Evolutionary conservation across 2,797 vertebrate genomes (phyloP).

Genomic region (Coracias cyanogaster): DNA sequence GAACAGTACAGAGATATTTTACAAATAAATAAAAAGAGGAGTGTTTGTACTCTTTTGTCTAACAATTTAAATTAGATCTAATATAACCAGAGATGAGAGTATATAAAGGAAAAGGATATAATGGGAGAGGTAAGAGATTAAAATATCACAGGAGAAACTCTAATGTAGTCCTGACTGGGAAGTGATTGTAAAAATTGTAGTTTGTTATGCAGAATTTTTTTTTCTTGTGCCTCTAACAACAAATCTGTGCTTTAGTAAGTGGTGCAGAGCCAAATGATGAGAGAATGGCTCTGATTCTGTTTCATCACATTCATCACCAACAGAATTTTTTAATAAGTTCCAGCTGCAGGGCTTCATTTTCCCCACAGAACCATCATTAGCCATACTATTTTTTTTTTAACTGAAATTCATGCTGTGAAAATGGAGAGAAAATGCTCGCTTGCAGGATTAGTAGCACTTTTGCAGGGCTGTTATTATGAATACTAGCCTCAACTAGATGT

Average conservation of each 20-base stretch:
- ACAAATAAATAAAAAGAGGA: neutral
- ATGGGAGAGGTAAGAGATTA: neutral
- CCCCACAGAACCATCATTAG: neutral
- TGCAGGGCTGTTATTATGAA: neutral
- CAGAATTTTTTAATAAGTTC: neutral
- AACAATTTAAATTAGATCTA: neutral
- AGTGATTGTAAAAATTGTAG: neutral
- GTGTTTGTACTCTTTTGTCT: neutral
- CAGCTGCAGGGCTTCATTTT: neutral
- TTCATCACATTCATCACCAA: neutral
- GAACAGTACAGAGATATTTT: neutral
- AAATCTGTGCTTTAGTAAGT: neutral
- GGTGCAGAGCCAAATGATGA: neutral
- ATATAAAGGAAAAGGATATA: neutral
- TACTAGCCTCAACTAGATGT: neutral
- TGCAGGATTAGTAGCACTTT: neutral
- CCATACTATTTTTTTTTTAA: neutral
- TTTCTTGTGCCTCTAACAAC: neutral
- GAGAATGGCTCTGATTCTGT: neutral
- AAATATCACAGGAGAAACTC: neutral
- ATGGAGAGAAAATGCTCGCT: neutral
- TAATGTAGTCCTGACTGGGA: neutral
- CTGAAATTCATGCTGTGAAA: neutral
- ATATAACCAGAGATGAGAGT: neutral
- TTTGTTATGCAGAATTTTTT: neutral